These are phyloP conservation scores for Sciurus vulgaris DNA, from an alignment of 2,797 vertebrate genomes.

Conservation along the genomic window DNA sequence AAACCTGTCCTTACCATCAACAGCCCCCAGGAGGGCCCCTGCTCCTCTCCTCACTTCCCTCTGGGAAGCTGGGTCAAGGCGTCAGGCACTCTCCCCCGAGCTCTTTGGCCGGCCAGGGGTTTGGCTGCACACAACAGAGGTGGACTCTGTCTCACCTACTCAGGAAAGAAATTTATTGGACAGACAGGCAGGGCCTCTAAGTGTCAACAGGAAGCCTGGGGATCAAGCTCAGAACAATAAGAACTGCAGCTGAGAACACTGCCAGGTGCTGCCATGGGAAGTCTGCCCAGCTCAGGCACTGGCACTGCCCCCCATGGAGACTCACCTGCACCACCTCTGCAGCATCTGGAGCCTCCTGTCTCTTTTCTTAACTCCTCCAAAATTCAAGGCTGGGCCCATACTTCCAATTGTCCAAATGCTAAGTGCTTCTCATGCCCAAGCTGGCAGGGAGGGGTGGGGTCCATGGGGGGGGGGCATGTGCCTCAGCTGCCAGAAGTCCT, in stretches of 20 bases:
- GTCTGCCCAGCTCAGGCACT: neutral
- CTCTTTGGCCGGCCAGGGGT: neutral
- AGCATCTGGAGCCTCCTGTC: neutral
- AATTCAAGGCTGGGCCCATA: neutral
- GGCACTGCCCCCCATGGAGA: neutral
- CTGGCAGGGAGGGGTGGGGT: too few species aligned
- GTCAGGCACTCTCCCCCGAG: neutral
- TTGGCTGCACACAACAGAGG: neutral
- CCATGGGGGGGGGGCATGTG: fast-evolving
- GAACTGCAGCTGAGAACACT: neutral
- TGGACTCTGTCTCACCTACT: constrained; percentile 44
- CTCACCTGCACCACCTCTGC: neutral
- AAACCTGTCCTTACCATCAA: neutral
- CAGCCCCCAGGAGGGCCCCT: neutral
- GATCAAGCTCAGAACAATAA: neutral
- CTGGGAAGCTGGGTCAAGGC: neutral
- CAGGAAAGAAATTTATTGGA: neutral
- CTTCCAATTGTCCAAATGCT: neutral
- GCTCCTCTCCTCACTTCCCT: neutral
- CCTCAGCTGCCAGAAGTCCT: neutral
- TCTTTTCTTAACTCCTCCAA: neutral
- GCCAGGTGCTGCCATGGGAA: neutral
- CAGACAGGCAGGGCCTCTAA: neutral
- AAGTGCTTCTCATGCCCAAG: neutral
- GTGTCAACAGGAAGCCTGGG: neutral